Base-by-base conservation (phyloP, 1,140 invertebrate genomes). In the Uloborus diversus region DNA sequence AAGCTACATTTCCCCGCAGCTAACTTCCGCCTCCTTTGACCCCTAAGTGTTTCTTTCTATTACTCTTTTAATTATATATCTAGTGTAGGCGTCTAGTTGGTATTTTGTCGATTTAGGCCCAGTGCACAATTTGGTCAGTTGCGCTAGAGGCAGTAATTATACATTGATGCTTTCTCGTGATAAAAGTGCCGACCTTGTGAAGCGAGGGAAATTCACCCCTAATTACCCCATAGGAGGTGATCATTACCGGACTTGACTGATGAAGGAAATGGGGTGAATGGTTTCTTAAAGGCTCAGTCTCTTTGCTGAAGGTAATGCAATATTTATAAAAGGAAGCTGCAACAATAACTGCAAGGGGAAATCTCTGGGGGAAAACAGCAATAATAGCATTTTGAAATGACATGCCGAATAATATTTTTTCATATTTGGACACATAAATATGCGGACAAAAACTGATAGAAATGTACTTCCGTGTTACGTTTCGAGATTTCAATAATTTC, bases 41-140 rank as follows among this genome's bases (percentile, higher is more conserved):
- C 71, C 71, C 69, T 49, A 27, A 56, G 9, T 9, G 9, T 42
- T 42, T 4, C n/a, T 13, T 56, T 27, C 32, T 28, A 56, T 42
- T 75, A 20, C 59, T 51, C 35, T 75, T 75, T 75, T 75, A 75
- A 75, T 75, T 75, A 75, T 75, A 75, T 59, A 64, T 30, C 20
- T 37, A 28, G 71, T 75, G 71, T 75, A 51, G 71, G 71, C 42
- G 71, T 57, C 27, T 28, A 71, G 53, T 75, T 61, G 56, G 30
- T 73, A 73, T 73, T 73, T 62, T 64, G 59, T 75, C 71, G 37
- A 62, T 64, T 75, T 75, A 75, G 47, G 42, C n/a, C 59, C 25
- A 2, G 57, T 27, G 56, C n/a, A n/a, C 71, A 75, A 75, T 75
- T 75, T 75, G 35, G 4, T 33, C 57, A 59, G n/a, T 57, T 64